A percentile compares a stretch with the other conserved stretches of the same genome.
Evolutionary conservation across 2,888 invertebrate genomes (phyloP).

Genomic region (Acanthosepion esculentum): DNA sequence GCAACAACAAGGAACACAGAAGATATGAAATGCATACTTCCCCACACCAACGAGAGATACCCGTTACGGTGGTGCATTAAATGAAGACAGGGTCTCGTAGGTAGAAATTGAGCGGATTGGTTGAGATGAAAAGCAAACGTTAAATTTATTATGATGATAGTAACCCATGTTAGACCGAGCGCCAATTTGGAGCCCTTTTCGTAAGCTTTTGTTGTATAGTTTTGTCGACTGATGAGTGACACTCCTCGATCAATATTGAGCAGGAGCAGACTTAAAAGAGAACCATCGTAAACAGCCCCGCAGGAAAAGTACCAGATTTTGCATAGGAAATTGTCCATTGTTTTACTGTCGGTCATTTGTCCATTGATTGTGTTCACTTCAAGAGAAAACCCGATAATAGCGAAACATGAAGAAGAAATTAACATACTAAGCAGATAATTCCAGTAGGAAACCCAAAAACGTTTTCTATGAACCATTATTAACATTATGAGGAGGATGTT

Average conservation of each 20-base stretch:
- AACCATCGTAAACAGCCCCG: background rate
- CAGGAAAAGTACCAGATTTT: background rate
- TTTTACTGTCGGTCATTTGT: background rate
- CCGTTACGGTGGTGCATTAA: background rate
- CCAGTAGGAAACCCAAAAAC: background rate
- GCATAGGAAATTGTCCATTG: background rate
- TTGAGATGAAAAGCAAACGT: background rate
- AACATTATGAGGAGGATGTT: background rate
- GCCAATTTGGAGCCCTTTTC: background rate
- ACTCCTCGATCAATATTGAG: background rate
- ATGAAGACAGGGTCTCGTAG: background rate
- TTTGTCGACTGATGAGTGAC: background rate
- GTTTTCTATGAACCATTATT: background rate
- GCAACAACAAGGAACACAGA: background rate
- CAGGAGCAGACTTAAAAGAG: background rate
- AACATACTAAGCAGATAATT: background rate
- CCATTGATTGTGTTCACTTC: background rate
- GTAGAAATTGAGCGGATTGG: background rate
- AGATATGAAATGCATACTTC: background rate
- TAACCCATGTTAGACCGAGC: background rate
- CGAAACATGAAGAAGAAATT: background rate
- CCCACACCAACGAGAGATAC: background rate
- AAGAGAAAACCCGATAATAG: background rate
- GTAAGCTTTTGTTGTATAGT: background rate
- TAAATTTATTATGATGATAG: background rate